Conservation (phyloP, 2,797 vertebrate species). For the Smutsia temminckii region DNA sequence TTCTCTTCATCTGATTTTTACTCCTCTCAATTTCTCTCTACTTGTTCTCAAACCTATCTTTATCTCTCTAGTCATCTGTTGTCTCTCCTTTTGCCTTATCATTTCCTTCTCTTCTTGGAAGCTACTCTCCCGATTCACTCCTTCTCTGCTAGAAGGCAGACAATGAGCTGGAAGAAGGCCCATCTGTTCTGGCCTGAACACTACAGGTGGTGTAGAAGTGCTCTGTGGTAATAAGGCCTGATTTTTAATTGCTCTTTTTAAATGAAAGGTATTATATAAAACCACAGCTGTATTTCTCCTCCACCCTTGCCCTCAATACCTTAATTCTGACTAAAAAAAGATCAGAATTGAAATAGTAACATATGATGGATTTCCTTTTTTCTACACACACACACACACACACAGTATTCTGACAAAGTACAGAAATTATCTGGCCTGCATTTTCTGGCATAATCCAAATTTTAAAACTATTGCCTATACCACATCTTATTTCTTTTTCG, state of each 20-base stretch:
- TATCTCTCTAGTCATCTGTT: not conserved
- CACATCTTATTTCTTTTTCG: slow-evolving; percentile 42
- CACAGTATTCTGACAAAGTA: not conserved
- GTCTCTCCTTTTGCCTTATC: not conserved
- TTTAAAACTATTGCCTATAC: slow-evolving; percentile 28
- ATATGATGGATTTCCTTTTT: not conserved
- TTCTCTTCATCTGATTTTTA: not conserved
- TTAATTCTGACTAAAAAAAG: not conserved
- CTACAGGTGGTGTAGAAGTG: not conserved
- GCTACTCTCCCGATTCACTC: not conserved
- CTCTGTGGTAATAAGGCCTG: not conserved
- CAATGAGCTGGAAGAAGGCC: not conserved
- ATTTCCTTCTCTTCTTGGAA: not conserved
- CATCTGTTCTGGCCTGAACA: not conserved
- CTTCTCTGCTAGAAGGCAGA: not conserved
- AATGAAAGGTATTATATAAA: not conserved
- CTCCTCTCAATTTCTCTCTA: not conserved
- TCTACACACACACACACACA: not conserved
- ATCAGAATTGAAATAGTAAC: not conserved
- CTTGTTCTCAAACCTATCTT: not conserved
- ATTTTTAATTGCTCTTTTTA: not conserved
- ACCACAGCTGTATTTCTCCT: not conserved
- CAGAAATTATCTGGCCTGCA: not conserved
- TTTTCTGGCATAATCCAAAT: slow-evolving; percentile 42
- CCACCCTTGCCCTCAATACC: not conserved